These are phyloP conservation scores for Odontomyia ornata DNA, from an alignment of 2,888 invertebrate species.

Conservation along the genomic window DNA sequence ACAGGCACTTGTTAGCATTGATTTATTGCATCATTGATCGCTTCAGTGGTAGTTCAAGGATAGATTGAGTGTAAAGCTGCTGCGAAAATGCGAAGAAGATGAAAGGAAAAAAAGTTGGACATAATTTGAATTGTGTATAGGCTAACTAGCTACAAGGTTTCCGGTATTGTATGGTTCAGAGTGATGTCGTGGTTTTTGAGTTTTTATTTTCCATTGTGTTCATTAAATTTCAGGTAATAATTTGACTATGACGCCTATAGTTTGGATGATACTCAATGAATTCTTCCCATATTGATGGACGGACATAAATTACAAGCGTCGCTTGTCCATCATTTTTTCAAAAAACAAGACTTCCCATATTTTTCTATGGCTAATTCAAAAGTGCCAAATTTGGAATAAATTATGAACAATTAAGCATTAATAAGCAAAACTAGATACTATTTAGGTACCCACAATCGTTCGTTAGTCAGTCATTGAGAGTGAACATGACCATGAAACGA, in stretches of 20 bases:
- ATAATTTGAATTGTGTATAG: background rate
- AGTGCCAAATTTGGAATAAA: background rate
- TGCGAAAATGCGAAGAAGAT: no score
- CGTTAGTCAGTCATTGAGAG: no score
- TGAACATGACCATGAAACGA: background rate
- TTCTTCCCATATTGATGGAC: background rate
- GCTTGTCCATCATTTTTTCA: background rate
- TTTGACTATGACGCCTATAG: background rate
- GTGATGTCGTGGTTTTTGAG: no score
- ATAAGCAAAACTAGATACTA: background rate
- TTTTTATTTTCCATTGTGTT: background rate
- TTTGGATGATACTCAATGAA: background rate
- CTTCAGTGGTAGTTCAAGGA: slow-evolving; percentile 34
- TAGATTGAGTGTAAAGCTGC: slow-evolving; percentile 4
- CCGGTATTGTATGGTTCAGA: background rate
- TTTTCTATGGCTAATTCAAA: background rate
- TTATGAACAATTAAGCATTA: background rate
- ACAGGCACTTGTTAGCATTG: slow-evolving; percentile 40
- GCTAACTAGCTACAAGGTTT: background rate
- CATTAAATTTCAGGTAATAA: background rate
- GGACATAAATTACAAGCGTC: background rate
- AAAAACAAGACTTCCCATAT: background rate
- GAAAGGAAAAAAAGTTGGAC: background rate
- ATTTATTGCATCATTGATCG: slow-evolving; percentile 43
- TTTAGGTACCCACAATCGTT: no score